phyloP scores from a whole-genome alignment of 2,888 invertebrate species.

The Incurvaria masculella region DNA sequence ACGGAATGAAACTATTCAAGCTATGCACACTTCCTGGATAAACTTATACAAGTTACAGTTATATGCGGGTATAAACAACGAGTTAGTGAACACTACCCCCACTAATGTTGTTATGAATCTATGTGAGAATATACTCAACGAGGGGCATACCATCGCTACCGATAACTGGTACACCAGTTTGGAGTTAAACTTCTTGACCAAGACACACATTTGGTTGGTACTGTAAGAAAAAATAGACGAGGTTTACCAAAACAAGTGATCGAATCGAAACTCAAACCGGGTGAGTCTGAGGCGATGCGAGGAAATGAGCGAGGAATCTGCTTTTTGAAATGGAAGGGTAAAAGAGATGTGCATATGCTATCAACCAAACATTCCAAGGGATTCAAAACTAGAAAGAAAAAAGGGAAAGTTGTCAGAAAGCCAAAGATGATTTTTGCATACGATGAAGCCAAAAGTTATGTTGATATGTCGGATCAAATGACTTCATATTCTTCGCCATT shows the following conservation, averaged over 20 bases:
- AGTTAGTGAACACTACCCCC: conserved; percentile 10
- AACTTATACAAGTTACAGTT: conserved; percentile 12
- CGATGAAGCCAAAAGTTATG: neutral
- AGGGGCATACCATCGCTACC: conserved; percentile 15
- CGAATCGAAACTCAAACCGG: no score
- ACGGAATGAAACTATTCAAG: conserved; percentile 23
- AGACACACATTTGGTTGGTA: no score
- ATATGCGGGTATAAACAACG: conserved; percentile 12
- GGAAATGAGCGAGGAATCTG: no score
- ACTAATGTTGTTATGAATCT: conserved; percentile 14
- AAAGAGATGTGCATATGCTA: neutral
- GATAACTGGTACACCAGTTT: conserved; percentile 18
- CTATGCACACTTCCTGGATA: conserved; percentile 16
- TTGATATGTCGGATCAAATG: neutral
- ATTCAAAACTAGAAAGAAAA: neutral
- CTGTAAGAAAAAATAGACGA: no score
- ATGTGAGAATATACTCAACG: conserved; percentile 12
- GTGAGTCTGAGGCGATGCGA: no score
- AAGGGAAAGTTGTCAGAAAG: neutral
- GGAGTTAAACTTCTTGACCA: no score
- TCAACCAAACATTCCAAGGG: neutral
- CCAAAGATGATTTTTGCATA: neutral
- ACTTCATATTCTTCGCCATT: no score
- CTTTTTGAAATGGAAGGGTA: conserved; percentile 1
- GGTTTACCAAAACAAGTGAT: no score